A percentile compares a stretch with the other conserved stretches of the same genome.
phyloP scores from a whole-genome alignment of 2,888 invertebrate species.

The Trachelus tabidus region DNA sequence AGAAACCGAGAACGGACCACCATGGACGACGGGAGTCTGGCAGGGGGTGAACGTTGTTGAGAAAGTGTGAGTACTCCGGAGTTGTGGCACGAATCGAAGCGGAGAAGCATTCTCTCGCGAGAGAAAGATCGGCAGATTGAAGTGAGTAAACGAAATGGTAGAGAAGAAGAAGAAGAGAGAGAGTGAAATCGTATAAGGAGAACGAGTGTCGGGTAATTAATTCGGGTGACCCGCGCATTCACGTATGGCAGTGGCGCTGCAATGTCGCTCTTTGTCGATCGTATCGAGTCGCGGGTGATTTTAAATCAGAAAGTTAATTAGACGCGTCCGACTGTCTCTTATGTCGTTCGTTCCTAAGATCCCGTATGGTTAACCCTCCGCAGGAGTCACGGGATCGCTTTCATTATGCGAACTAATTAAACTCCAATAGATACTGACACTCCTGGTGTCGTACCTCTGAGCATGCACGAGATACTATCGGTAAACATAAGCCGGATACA shows the following conservation, averaged over 20 bases:
- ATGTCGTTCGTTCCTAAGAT: constrained; percentile 30
- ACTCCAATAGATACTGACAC: constrained; percentile 49
- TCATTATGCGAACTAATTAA: constrained; percentile 62
- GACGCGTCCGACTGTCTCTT: constrained; percentile 53
- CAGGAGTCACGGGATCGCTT: constrained; percentile 32
- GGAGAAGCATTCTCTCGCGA: neutral
- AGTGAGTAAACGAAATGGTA: constrained; percentile 10
- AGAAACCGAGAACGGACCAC: constrained; percentile 2
- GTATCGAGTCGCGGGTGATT: constrained; percentile 55
- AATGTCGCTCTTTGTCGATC: constrained; percentile 43
- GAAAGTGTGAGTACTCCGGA: neutral
- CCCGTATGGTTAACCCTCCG: constrained; percentile 5
- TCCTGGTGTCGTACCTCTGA: constrained; percentile 5
- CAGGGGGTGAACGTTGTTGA: neutral
- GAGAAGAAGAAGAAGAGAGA: neutral
- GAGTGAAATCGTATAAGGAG: constrained; percentile 6
- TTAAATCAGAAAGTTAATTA: constrained; percentile 62
- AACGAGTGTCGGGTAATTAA: constrained; percentile 58
- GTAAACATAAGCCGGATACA: neutral
- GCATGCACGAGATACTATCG: neutral
- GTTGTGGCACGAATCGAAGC: neutral
- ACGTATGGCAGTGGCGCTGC: constrained; percentile 27
- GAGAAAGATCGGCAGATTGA: constrained; percentile 16
- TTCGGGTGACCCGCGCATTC: constrained; percentile 47
- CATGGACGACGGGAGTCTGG: neutral